A percentile compares a stretch with the other conserved stretches of the same genome.
phyloP scores from a whole-genome alignment of 2,888 invertebrate species.

The Epistrophella euchroma region DNA sequence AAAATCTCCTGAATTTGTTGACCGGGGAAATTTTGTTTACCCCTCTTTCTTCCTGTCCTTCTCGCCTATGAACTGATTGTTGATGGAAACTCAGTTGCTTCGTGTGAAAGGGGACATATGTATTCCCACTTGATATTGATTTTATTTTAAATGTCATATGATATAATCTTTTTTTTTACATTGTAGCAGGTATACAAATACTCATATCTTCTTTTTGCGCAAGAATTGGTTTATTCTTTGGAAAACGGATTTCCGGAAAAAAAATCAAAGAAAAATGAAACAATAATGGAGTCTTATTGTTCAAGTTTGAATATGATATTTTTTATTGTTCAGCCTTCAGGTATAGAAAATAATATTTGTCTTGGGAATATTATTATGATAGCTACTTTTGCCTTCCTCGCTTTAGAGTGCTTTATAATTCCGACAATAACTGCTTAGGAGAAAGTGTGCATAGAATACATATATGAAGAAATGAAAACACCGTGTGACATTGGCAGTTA shows the following conservation, averaged over 20 bases:
- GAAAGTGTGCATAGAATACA: not conserved
- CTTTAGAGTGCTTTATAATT: not conserved
- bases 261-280: constrained; percentile 10
- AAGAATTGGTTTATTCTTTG: constrained; percentile 9
- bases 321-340: not conserved
- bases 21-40: too few relatives aligned
- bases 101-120: too few relatives aligned
- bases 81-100: too few relatives aligned
- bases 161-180: not conserved
- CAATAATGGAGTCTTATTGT: constrained; percentile 17
- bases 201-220: not conserved
- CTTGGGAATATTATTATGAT: constrained; percentile 6
- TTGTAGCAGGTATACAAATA: not conserved
- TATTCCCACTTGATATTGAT: constrained; percentile 7
- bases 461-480: not conserved
- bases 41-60: too few relatives aligned
- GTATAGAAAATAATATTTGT: constrained; percentile 16
- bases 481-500: not conserved
- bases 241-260: constrained; percentile 4
- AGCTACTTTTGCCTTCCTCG: not conserved
- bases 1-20: too few relatives aligned
- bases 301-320: not conserved
- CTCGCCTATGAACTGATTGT: too few relatives aligned
- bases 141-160: constrained; percentile 27
- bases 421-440: constrained; percentile 3